Evolutionary conservation across 2,888 invertebrate species (phyloP), one percentile per base, ranked within the genome.

Genomic region (Netelia fuscicornis): DNA sequence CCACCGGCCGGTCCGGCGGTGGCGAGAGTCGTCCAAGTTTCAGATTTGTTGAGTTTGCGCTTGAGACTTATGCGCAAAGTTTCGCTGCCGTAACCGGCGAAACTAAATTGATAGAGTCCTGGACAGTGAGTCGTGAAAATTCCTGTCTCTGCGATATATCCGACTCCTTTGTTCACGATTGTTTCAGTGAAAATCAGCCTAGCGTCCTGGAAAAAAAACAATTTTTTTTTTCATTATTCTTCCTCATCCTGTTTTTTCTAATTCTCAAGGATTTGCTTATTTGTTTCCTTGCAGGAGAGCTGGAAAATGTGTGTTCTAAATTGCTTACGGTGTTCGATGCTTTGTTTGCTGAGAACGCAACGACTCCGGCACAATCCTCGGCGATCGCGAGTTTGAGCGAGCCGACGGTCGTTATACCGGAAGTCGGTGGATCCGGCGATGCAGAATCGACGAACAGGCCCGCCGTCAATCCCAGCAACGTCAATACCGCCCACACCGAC

Each of bases 41-140:
- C 90, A 8, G 90, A 89, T 79, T 89, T 91, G 85, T 90, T 91
- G 71, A 86, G 70, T 88, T 93, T 93, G 71, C 89, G 89, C 87
- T 93, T 94, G 64, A 94, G 84, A 9, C 91, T 91, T 48, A 94
- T 81, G 48, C 89, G 90, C 44, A 92, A 86, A 74, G 92, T 92
- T 62, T 87, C 71, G 76, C 89, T 91, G 60, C 94, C 94, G 83
- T 92, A 92, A 48, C 93, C 94, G 42, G 94, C 92, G 88, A 94
- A 94, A 56, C 94, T 93, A 89, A 94, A 94, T 86, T 94, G 94
- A 87, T 94, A 94, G 56, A 94, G 91, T 54, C 94, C 94, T 3
- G 94, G 94, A 86, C 94, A 94, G 85, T 94, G 93, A 10, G 93
- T 93, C 54, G 94, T 94, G 89, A 94, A 94, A 67, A 93, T 93